These are phyloP conservation scores for Leiothrix lutea DNA, from an alignment of 2,113 vertebrate genomes.

Conservation along the genomic window DNA sequence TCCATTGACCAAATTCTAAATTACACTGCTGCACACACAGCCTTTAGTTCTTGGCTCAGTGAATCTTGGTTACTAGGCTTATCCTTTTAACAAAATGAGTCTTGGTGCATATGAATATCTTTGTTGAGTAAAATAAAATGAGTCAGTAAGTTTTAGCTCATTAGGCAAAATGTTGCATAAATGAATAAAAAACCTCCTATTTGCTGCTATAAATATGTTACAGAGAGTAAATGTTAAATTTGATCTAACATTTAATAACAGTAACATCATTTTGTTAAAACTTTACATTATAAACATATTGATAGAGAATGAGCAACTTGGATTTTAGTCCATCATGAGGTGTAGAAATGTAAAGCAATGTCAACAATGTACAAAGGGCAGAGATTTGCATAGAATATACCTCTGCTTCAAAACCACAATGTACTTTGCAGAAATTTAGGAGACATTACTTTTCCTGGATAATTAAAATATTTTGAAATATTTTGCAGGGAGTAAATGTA, in stretches of 20 bases:
- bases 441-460: not conserved
- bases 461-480: not conserved
- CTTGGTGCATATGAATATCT: not conserved
- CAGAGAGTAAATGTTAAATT: not conserved
- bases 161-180: conserved; percentile 44
- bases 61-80: not conserved
- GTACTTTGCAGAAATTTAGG: not conserved
- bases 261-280: not conserved
- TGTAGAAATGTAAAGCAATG: not conserved
- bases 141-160: conserved; percentile 39
- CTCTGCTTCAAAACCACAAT: not conserved
- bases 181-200: not conserved
- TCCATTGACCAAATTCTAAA: not conserved
- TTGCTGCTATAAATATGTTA: conserved; percentile 7
- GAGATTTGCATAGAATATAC: fast-evolving
- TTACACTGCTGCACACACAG: not conserved
- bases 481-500: not conserved
- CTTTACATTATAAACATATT: not conserved
- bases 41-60: not conserved
- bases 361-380: not conserved
- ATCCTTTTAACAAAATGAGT: not conserved
- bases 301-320: not conserved
- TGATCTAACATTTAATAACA: not conserved
- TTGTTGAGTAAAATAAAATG: conserved; percentile 34
- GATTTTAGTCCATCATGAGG: not conserved